phyloP scores from a whole-genome alignment of 2,113 vertebrate genomes.

The Lota lota region DNA sequence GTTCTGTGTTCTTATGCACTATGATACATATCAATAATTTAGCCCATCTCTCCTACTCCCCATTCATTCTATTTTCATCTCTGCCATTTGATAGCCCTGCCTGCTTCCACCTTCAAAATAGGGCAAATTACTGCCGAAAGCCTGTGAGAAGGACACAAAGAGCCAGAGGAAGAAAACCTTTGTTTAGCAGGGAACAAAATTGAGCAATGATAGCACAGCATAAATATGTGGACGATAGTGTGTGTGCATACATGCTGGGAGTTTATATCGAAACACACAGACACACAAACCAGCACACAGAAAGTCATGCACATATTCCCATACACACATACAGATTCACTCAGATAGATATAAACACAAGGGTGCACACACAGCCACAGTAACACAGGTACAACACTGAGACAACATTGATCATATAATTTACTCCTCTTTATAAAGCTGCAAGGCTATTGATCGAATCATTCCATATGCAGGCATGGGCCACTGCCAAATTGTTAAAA shows the following conservation, averaged over 20 bases:
- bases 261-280: background rate
- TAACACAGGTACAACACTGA: constrained; percentile 41
- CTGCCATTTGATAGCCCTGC: constrained; percentile 64
- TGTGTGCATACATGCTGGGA: constrained; percentile 15
- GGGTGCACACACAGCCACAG: constrained; percentile 22
- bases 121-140: constrained; percentile 37
- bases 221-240: background rate
- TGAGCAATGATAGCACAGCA: constrained; percentile 13
- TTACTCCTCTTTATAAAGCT: constrained; percentile 77
- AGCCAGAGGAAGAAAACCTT: constrained; percentile 41
- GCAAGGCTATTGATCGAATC: constrained; percentile 77
- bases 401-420: constrained; percentile 79
- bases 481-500: constrained; percentile 74
- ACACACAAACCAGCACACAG: constrained; percentile 8
- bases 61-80: constrained; percentile 67
- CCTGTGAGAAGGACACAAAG: constrained; percentile 33
- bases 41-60: constrained; percentile 36
- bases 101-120: constrained; percentile 49
- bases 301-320: constrained; percentile 15
- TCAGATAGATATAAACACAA: constrained; percentile 27
- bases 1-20: constrained; percentile 50
- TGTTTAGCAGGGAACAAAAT: constrained; percentile 32
- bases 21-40: constrained; percentile 68
- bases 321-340: constrained; percentile 8
- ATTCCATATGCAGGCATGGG: constrained; percentile 70